Evolutionary conservation across 2,888 invertebrate genomes (phyloP), one percentile per base, ranked within the genome.

Genomic region (Bellardia bayeri): DNA sequence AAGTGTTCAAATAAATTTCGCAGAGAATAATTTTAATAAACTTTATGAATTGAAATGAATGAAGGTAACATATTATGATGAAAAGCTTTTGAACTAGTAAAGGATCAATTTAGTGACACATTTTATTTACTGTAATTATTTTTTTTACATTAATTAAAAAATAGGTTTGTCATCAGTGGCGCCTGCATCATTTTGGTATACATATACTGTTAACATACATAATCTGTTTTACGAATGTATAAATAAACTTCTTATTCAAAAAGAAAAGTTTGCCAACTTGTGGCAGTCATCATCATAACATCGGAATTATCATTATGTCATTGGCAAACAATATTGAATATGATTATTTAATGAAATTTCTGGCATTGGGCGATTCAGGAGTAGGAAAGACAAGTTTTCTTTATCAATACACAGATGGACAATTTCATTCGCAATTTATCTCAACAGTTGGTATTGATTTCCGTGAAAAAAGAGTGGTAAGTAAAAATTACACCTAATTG

Each of bases 361-460:
- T 99, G 87, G 97, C 98, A 85, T 95, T 99, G 85, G 99, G 99
- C n/a, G 98, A 99, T 94, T 98, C 98, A 1, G 98, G 98, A 49
- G 99, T 99, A 76, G 99, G 99, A 14, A 99, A 99, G 94, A 99
- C 99, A 0, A 98, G 98, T 92, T 98, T 99, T 91, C 95, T 99
- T 23, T 98, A 97, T 93, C 98, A 98, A 92, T 99, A 99, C 93
- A 98, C 98, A 3, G 98, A 99, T 94, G 98, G 97, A 78, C 95
- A 96, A 37, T 99, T 99, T 94, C 97, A 98, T 92, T 96, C 97
- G 5, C 96, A 97, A 93, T 99, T 99, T 93, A 98, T 98, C 90
- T 98, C 99, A 4, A 99, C 99, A 14, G 99, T 99, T 85, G 99
- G 99, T 82, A 99, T 99, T 91, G 99, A 99, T 94, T 99, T 99